Evolutionary conservation across 1,140 invertebrate genomes (phyloP), one percentile per base, ranked within the genome.

Genomic region (Heliconius hermathena): DNA sequence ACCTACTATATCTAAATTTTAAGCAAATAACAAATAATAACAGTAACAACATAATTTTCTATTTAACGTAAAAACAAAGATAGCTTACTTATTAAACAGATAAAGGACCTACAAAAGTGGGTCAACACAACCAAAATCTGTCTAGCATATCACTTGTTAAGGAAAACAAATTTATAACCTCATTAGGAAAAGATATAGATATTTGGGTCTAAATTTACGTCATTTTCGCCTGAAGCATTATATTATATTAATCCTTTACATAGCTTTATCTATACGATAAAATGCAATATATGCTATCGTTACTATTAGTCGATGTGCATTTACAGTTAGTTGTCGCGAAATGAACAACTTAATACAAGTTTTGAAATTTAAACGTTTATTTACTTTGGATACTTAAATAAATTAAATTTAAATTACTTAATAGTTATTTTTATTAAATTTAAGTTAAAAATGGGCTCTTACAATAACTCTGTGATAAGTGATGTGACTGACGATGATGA

Each of bases 241-340:
- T 71, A 76, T 75, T 54, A 18, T 38, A 36, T 46, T 76, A 80
- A 80, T 80, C 74, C 79, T 49, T 22, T 71, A 46, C 71, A 73
- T 80, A 66, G 74, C 33, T 33, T 79, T 74, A 80, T 80, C 79
- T 76, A 18, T 22, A 8, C 26, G 79, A 80, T 80, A 80, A 80
- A 73, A 57, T 66, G 26, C 60, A 66, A 66, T 66, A 66, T 66
- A 66, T 66, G n/a, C 60, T 29, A 26, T 13, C 22, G 60, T 22
- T 60, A 26, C 22, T 26, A 29, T 13, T 66, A 66, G 22, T 66
- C 60, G 4, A 22, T 29, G 22, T 26, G n/a, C 54, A 57, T 57
- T 29, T 60, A 29, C 1, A 29, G 60, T 66, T 13, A 18, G 22
- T 13, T 9, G 3, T 29, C 22, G 60, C 60, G 60, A 66, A 66